Evolutionary conservation across 2,113 vertebrate genomes (phyloP).

Genomic region (Neogobius melanostomus): DNA sequence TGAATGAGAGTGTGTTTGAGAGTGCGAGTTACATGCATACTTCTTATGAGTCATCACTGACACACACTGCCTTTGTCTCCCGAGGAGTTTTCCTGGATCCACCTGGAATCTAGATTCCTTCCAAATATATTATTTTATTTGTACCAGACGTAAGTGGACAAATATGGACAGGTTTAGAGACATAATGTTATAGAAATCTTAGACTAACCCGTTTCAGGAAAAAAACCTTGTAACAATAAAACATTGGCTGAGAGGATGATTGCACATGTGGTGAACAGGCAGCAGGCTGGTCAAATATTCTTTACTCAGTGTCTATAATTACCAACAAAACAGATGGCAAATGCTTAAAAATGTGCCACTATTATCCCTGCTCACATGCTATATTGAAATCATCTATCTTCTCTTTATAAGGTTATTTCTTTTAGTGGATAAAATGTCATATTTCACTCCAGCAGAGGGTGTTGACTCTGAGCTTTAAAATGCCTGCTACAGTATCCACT

Average conservation of each 20-base stretch:
- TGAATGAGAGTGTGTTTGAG: too few relatives aligned
- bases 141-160: too few relatives aligned
- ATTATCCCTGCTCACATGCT: too few relatives aligned
- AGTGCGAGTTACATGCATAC: not conserved
- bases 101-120: not conserved
- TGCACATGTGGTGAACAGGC: not conserved
- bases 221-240: not conserved
- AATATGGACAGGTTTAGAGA: too few relatives aligned
- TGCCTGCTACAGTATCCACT: not conserved
- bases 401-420: constrained; percentile 36
- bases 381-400: constrained; percentile 11
- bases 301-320: constrained; percentile 5
- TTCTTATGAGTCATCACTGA: too few relatives aligned
- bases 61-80: too few relatives aligned
- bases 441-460: constrained; percentile 19
- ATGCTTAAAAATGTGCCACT: not conserved
- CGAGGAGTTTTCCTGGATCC: too few relatives aligned
- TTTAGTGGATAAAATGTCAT: constrained; percentile 35
- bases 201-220: not conserved
- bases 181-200: not conserved
- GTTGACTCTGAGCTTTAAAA: constrained; percentile 12
- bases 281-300: not conserved
- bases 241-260: not conserved
- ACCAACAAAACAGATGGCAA: constrained; percentile 1
- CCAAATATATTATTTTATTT: not conserved